Evolutionary conservation across 2,113 vertebrate species (phyloP), one percentile per base, ranked within the genome.

Genomic region (Rhinopithecus roxellana): DNA sequence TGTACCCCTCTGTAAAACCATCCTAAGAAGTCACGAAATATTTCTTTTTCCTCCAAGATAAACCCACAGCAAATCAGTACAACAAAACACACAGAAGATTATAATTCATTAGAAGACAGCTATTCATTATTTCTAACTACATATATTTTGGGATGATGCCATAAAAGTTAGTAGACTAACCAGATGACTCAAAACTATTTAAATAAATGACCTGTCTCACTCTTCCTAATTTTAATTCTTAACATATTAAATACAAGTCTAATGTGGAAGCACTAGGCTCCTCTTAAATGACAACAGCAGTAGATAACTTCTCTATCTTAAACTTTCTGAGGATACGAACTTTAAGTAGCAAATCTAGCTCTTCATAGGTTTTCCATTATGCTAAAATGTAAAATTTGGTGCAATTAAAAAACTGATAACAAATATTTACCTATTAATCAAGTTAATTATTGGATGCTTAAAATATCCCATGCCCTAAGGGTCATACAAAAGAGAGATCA

Each of bases 391-490:
- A 90, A 90, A 93, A 72, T 38, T 14, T 79, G 48, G 23, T 40
- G 27, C 59, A 78, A 70, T 87, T 70, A 23, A 83, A 93, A 93
- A 74, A 83, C 5, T 93, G 87, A 85, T 48, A 90, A 96, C 55
- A 94, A 97, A 91, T 93, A 92, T 92, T 85, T 94, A 92, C 67
- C 52, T 57, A 74, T 1, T 89, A 77, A 52, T 81, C n/a, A 88
- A 87, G 43, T 92, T 72, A 84, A 94, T 94, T 83, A 94, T 22
- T 74, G 52, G 93, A 82, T 87, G 35, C 25, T 90, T 94, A 93
- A 97, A 81, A 89, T 82, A 92, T 84, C 89, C 32, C 16, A 55
- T 70, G 57, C 10, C 30, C 48, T 85, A n/a, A 84, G 50, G 16
- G 57, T 96, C 50, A 67, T 20, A 88, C 6, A 74, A 79, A 87